Base-by-base conservation (phyloP, 2,113 vertebrate species). In the Trogon melanurus region DNA sequence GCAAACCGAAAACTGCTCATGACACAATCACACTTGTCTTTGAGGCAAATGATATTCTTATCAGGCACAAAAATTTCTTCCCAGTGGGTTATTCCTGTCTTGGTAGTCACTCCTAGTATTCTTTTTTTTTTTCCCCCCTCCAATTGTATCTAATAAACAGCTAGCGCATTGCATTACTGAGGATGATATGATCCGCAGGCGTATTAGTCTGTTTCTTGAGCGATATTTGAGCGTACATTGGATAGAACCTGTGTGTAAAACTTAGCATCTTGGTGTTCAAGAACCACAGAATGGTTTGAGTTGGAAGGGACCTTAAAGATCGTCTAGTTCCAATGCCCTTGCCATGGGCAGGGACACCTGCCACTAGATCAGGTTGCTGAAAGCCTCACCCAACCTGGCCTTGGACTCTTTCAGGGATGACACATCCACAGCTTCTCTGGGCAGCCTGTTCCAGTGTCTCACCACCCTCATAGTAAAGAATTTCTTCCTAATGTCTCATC, bases 1-100 rank as follows among this genome's bases (percentile, higher is more conserved):
- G 79, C 71, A 91, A 91, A 80, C 85, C 80, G 79, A 48, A 82
- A 90, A 83, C 69, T 92, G 64, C 62, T 95, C 34, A 26, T 80
- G 65, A 60, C 78, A 70, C 56, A 48, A 62, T 79, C 76, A n/a
- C 29, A 9, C 57, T 71, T 92, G 34, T 90, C 83, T 94, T 93
- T 17, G n/a, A 88, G 92, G 83, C 82, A 81, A 75, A 5, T 79
- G 54, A 27, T 62, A 17, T 5, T 80, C 36, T 88, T 74, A 85
- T 4, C 61, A 29, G 56, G 51, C 64, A 60, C 45, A 88, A 91
- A 88, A 58, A 64, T 54, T 58, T 83, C 38, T 45, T 83, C 53
- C 29, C 25, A 38, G 17, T 60, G 54, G 36, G 47, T 87, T 91
- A 69, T 89, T 93, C 21, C 11, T 75, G 38, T 38, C 78, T 89